Evolutionary conservation across 2,888 invertebrate species (phyloP), one percentile per base, ranked within the genome.

Genomic region (Thymelicus sylvestris): DNA sequence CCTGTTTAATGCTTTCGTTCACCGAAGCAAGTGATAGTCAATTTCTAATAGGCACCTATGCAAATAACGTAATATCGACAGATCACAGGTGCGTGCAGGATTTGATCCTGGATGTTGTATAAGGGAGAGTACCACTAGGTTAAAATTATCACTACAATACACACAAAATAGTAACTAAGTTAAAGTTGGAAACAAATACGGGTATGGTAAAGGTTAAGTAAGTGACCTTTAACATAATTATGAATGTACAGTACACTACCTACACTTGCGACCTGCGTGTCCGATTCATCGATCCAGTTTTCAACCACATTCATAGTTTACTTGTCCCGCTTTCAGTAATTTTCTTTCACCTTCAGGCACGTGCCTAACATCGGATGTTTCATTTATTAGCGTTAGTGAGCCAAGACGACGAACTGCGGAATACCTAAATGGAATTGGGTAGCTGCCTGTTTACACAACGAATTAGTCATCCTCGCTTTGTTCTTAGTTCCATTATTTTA

Each of bases 381-480:
- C 52, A 55, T 68, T 67, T 67, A 61, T 68, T 68, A 68, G 62
- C 55, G 39, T 61, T 62, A 68, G 62, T 38, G 41, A 31, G 68
- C 55, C 55, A 62, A 62, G 57, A 48, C 39, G 67, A 19, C 57
- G 44, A 47, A 67, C 60, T 67, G 31, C 60, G 38, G 67, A 67
- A 67, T 61, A n/a, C n/a, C n/a, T n/a, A 60, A 50, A 78, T 74
- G 72, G 74, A 79, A 76, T 83, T 83, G 81, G 81, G 81, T 73
- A 72, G 73, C 48, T 80, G 83, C 82, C 82, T 74, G 77, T 74
- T 75, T 38, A 74, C 72, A 74, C 67, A 75, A 75, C 64, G 74
- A 74, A 73, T 87, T 84, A 87, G 82, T 87, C 85, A 87, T 81
- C 76, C 76, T 74, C 75, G 78, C 80, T 86, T 85, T 85, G 85